Evolutionary conservation across 1,140 invertebrate genomes (phyloP), one percentile per base, ranked within the genome.

Genomic region (Bombus huntii): DNA sequence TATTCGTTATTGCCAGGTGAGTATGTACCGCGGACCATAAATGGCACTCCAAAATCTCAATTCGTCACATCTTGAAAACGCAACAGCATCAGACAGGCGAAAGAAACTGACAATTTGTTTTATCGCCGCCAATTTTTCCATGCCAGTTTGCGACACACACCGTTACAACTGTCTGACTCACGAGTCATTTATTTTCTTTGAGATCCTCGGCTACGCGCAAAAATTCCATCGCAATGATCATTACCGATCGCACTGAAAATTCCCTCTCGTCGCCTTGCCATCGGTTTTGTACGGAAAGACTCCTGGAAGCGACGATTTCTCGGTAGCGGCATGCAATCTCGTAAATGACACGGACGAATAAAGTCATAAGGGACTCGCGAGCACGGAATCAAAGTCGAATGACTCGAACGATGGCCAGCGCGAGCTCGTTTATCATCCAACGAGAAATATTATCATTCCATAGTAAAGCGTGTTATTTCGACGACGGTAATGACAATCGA

Each of bases 361-460:
- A 68, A 79, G 59, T 68, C 65, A n/a, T 68, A 39, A 10, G 39
- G 39, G 37, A 74, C 9, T 22, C 18, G 6, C 25, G 39, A 42
- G 39, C 59, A 25, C 37, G 59, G 77, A 70, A 79, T 68, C 77
- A 79, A 79, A 79, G 62, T 79, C 65, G 77, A 79, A 68, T 31
- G 62, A 78, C 37, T 31, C 28, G 25, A 15, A 71, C 25, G n/a
- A 53, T 31, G 47, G 72, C 28, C 42, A 25, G n/a, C 68, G 34
- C 47, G 47, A 25, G 34, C 31, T 59, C 18, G 13, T 34, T 76
- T 76, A 76, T 76, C 53, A 10, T 37, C 13, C 6, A 39, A 59
- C 53, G 74, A 39, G 53, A 34, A 59, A 76, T 37, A 37, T 28
- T 76, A 76, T 59, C 74, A 37, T 37, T 76, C 31, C 47, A 39